Evolutionary conservation across 2,797 vertebrate genomes (phyloP).

Genomic region (Cossypha dichroa): DNA sequence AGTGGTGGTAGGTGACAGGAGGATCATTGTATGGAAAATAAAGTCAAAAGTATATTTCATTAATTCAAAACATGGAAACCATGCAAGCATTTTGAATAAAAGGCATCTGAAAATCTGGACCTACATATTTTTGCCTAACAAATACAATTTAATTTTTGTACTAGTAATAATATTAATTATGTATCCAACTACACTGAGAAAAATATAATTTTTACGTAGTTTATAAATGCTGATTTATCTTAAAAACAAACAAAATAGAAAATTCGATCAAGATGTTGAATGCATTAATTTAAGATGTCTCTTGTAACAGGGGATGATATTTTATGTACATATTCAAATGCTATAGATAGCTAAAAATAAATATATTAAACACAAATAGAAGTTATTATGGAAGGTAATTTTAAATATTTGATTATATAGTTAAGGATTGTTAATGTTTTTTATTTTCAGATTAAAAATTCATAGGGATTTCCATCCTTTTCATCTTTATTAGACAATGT

Average conservation of each 20-base stretch:
- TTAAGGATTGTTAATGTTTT: slow-evolving; percentile 59
- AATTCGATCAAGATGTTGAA: slow-evolving; percentile 24
- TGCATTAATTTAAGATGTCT: slow-evolving; percentile 35
- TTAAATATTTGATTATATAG: slow-evolving; percentile 73
- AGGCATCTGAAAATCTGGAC: neutral
- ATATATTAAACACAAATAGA: slow-evolving; percentile 52
- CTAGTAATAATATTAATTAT: slow-evolving; percentile 5
- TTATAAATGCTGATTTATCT: slow-evolving; percentile 40
- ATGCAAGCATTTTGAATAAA: neutral
- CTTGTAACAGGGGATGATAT: neutral
- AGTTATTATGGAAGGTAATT: slow-evolving; percentile 28
- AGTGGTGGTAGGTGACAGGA: neutral
- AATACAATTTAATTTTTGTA: neutral
- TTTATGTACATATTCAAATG: slow-evolving; percentile 39
- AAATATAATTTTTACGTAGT: slow-evolving; percentile 19
- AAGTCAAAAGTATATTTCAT: neutral
- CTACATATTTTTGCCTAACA: neutral
- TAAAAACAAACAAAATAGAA: slow-evolving; percentile 48
- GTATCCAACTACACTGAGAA: neutral
- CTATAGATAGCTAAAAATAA: slow-evolving; percentile 43
- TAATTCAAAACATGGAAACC: neutral
- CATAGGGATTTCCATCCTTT: slow-evolving; percentile 55
- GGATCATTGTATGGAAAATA: neutral
- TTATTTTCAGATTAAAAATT: slow-evolving; percentile 70
- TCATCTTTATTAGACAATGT: slow-evolving; percentile 67